Conservation (phyloP, 2,888 invertebrate genomes). For the Hydriomena furcata region DNA sequence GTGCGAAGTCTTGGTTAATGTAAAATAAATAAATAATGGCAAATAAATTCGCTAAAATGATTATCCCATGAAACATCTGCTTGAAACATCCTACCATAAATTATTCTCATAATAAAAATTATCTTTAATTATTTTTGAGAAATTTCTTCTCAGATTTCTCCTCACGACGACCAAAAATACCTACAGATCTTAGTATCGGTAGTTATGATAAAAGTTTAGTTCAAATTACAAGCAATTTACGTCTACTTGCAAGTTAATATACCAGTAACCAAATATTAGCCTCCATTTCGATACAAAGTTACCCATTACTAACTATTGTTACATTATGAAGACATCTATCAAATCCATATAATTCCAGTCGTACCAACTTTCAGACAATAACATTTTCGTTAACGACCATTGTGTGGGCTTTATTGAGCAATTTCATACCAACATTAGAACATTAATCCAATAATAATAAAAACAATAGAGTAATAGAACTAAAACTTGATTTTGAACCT, state of each 20-base stretch:
- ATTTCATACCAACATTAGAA: conserved; percentile 65
- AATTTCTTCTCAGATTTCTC: no score
- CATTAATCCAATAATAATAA: conserved; percentile 68
- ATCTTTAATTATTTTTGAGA: no score
- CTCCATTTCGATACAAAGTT: conserved; percentile 7
- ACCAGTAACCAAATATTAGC: conserved; percentile 22
- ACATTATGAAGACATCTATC: conserved; percentile 45
- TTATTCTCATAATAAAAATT: no score
- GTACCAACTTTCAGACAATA: conserved; percentile 47
- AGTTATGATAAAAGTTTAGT: background rate
- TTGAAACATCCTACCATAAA: no score
- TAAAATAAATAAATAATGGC: no score
- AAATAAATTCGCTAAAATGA: no score
- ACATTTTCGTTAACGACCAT: conserved; percentile 52
- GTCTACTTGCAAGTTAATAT: conserved; percentile 1
- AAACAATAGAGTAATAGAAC: conserved; percentile 27
- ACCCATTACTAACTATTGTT: conserved; percentile 17
- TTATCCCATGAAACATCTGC: no score
- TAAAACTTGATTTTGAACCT: conserved; percentile 36
- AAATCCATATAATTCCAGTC: conserved; percentile 43
- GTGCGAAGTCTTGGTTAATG: no score
- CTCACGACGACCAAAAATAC: no score
- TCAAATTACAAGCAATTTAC: conserved; percentile 14
- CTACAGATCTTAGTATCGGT: no score
- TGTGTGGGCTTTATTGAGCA: conserved; percentile 58